These are phyloP conservation scores for Lycophotia porphyrea DNA, from an alignment of 2,888 invertebrate genomes.

Conservation along the genomic window DNA sequence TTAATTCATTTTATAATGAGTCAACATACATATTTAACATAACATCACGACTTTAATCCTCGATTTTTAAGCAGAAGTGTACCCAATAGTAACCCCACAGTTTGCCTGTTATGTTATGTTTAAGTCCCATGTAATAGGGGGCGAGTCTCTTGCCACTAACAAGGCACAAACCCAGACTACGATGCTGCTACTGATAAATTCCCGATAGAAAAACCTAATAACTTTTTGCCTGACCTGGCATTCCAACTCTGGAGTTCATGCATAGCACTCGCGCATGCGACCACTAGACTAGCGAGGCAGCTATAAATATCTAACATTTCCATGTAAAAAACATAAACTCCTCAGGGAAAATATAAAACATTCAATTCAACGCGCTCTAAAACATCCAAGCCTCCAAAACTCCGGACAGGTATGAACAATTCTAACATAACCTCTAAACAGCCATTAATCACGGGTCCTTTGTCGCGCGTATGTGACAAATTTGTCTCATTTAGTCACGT, in stretches of 20 bases:
- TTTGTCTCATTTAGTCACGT: slow-evolving; percentile 53
- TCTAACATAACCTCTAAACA: slow-evolving; percentile 43
- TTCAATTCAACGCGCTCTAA: background rate
- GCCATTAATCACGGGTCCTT: slow-evolving; percentile 57
- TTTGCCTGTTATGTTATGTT: background rate
- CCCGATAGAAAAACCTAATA: background rate
- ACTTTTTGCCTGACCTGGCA: background rate
- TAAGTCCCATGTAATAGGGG: background rate
- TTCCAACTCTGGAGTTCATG: background rate
- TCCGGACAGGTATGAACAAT: slow-evolving; percentile 40
- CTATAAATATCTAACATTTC: background rate
- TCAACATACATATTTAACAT: too few relatives aligned
- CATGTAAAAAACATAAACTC: background rate
- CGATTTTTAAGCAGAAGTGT: too few relatives aligned
- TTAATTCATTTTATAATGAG: too few relatives aligned
- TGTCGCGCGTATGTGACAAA: slow-evolving; percentile 51
- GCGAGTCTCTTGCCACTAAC: background rate
- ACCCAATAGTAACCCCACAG: background rate
- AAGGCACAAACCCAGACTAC: background rate
- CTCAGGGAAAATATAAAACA: slow-evolving; percentile 5
- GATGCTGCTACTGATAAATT: background rate
- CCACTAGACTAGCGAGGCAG: too few relatives aligned
- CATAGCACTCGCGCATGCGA: too few relatives aligned
- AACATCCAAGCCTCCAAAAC: slow-evolving; percentile 6
- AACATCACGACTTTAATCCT: too few relatives aligned